Evolutionary conservation across 2,888 invertebrate genomes (phyloP).

Genomic region (Sesia bembeciformis): DNA sequence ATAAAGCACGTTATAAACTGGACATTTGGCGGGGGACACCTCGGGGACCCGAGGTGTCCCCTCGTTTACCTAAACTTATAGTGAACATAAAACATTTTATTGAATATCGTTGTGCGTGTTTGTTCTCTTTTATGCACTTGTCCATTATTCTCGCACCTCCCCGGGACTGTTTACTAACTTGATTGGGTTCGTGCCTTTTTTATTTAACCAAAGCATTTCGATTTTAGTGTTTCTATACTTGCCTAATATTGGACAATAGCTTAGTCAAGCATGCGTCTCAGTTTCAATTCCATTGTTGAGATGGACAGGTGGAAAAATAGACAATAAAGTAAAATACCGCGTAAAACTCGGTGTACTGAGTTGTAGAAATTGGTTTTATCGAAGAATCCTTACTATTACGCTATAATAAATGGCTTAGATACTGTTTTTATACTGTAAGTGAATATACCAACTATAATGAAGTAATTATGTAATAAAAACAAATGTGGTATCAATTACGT

Average conservation of each 20-base stretch:
- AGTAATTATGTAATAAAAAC: too few relatives aligned
- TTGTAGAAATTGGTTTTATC: too few relatives aligned
- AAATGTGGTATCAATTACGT: too few relatives aligned
- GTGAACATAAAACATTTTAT: slow-evolving; percentile 63
- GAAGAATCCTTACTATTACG: too few relatives aligned
- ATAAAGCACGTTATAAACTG: slow-evolving; percentile 59
- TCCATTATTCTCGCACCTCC: not conserved
- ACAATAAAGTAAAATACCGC: too few relatives aligned
- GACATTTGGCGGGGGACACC: slow-evolving; percentile 35
- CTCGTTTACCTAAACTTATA: slow-evolving; percentile 49
- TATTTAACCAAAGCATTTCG: slow-evolving; percentile 53
- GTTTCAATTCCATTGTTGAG: not conserved
- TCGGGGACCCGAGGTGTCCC: slow-evolving; percentile 41
- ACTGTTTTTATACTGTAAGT: too few relatives aligned
- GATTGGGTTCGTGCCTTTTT: slow-evolving; percentile 68
- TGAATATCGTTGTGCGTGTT: slow-evolving; percentile 37
- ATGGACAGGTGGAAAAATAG: not conserved
- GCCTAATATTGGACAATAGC: slow-evolving; percentile 13
- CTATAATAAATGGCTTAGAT: too few relatives aligned
- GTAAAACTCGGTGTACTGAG: too few relatives aligned
- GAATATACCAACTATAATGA: too few relatives aligned
- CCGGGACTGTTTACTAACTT: slow-evolving; percentile 50
- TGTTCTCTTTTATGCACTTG: slow-evolving; percentile 34
- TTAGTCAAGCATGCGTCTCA: not conserved
- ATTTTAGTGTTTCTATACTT: slow-evolving; percentile 32